Evolutionary conservation across 2,797 vertebrate genomes (phyloP), one percentile per base, ranked within the genome.

Genomic region (Hybognathus amarus): DNA sequence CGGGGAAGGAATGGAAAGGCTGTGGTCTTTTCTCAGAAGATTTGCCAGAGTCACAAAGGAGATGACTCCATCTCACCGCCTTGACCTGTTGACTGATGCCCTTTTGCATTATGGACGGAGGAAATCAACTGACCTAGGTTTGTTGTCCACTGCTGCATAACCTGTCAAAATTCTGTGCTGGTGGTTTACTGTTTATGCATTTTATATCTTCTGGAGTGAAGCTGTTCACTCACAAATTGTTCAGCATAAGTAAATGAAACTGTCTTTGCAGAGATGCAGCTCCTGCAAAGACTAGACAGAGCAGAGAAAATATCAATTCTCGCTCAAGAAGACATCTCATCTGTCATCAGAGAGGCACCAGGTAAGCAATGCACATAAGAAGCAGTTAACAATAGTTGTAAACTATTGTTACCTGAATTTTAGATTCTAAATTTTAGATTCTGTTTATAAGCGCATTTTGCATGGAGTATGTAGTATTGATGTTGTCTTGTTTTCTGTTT

Each of bases 31-130:
- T 12, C 42, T 42, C 11, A 0, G 42, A 42, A 42, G 42, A 42
- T 42, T 42, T 42, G 40, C 38, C 11, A 42, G 42, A 42, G 42
- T 42, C 42, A 42, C 42, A 42, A 42, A 42, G 68, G 50, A 52
- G 50, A 52, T 74, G 69, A 82, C 80, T 24, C 69, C 80, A 61
- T 82, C 80, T 61, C 80, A 74, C 40, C 27, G 80, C 36, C 8
- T 74, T 3, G 80, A 82, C n/a, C 69, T 82, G 22, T 11, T 74
- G 30, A 82, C 69, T 38, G 79, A 82, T 82, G 67, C 11, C 24
- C 78, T 69, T 33, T 52, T 59, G 47, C 67, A 81, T 71, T 81
- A 30, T 63, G 52, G 68, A 30, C 17, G 69, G 80, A 74, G 80
- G 54, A 64, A 80, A 70, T 69, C 52, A 20, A 54, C 78, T 70